Evolutionary conservation across 2,113 vertebrate species (phyloP), one percentile per base, ranked within the genome.

Genomic region (Campylomormyrus numenius): DNA sequence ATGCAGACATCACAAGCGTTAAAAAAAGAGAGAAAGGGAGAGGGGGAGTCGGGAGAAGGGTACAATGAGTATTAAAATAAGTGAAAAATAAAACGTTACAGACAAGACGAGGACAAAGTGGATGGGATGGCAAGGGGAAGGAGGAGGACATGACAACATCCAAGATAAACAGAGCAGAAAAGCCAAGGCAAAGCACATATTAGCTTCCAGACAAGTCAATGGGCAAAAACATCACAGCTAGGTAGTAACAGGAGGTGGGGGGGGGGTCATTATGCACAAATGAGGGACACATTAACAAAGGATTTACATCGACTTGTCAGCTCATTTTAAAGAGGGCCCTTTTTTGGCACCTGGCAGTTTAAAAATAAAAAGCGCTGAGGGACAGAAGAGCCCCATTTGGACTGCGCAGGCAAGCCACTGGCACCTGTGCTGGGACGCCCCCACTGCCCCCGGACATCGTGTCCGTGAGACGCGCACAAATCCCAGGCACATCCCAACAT

Each of bases 151-250:
- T 92, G 95, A 96, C 95, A 96, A 96, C 94, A 92, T 70, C 91
- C 92, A 91, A 97, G 92, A 95, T 95, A 96, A 88, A 97, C 96
- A 96, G 93, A 96, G 96, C 96, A 99, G 97, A 99, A 88, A 97
- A 98, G 97, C 96, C 97, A 96, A 98, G 97, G 97, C 97, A 98
- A 97, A 98, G 97, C 97, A 97, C 96, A 97, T 96, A 97, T 98
- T 98, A 99, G 97, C 97, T 97, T 97, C 96, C 95, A 95, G 95
- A 97, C 94, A 96, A 95, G 94, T 97, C 91, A 97, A 97, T 95
- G 97, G 95, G 94, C 95, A 97, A 92, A 92, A 94, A 77, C 91
- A 91, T 93, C 92, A 94, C 92, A 95, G 92, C 92, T 93, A 94
- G 90, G 92, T 87, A 92, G 93, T 91, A 92, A 92, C 91, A 93